These are phyloP conservation scores for Axis porcinus DNA, from an alignment of 2,113 vertebrate species.

Conservation along the genomic window DNA sequence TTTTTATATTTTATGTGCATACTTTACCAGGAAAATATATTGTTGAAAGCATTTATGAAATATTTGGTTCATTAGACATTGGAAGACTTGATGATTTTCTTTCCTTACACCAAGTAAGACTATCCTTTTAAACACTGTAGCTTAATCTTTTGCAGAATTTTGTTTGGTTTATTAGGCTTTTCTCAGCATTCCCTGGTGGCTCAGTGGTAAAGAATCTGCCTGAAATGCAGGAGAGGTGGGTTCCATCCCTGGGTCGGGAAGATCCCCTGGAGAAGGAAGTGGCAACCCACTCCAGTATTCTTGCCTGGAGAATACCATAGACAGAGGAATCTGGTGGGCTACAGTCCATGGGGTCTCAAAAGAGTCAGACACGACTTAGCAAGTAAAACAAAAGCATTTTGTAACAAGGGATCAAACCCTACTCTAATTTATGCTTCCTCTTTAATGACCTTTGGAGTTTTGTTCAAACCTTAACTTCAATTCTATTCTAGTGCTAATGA, in stretches of 20 bases:
- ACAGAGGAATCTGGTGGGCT: neutral
- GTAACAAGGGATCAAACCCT: neutral
- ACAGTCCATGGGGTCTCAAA: neutral
- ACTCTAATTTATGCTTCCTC: neutral
- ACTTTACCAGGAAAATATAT: neutral
- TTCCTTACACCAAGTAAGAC: neutral
- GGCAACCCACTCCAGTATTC: neutral
- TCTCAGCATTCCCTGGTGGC: neutral
- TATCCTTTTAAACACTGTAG: neutral
- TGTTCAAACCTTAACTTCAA: neutral
- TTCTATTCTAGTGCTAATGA: neutral
- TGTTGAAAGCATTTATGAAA: neutral
- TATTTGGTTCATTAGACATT: neutral
- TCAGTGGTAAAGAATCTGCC: neutral
- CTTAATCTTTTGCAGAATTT: neutral
- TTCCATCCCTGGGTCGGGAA: neutral
- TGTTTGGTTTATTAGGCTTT: neutral
- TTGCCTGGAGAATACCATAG: neutral
- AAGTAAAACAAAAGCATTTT: neutral
- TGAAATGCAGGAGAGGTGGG: neutral
- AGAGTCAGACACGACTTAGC: neutral
- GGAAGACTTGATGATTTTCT: neutral
- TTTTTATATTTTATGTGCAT: neutral
- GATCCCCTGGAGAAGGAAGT: neutral
- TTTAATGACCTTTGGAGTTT: neutral